Conservation (phyloP, 2,888 invertebrate genomes). For the Lydus trimaculatus region DNA sequence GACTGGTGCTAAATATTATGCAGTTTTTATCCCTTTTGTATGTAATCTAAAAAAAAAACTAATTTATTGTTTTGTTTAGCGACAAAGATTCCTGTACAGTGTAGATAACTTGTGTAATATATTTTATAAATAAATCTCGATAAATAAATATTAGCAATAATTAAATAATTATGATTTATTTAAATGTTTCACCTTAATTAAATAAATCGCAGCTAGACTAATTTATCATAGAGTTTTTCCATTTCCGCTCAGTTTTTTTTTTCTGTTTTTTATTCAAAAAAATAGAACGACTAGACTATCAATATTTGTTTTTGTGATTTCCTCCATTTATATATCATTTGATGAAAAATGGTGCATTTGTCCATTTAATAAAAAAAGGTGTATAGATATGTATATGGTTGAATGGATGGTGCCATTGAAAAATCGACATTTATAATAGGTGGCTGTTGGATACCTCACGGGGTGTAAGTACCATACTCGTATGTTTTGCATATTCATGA, state of each 20-base stretch:
- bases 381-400: neutral
- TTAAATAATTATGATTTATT: neutral
- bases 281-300: neutral
- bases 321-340: neutral
- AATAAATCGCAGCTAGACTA: neutral
- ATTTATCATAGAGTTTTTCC: neutral
- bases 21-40: constrained; percentile 56
- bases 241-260: too few species aligned
- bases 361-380: neutral
- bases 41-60: constrained; percentile 47
- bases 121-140: constrained; percentile 62
- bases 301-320: neutral
- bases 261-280: neutral
- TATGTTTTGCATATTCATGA: constrained; percentile 6
- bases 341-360: neutral
- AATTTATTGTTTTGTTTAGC: constrained; percentile 55
- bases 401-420: neutral
- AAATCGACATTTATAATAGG: constrained; percentile 7
- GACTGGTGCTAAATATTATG: constrained; percentile 60
- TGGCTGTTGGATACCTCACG: neutral
- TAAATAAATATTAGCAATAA: constrained; percentile 57
- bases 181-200: neutral
- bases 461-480: neutral
- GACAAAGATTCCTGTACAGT: constrained; percentile 59
- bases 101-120: constrained; percentile 63